phyloP scores from a whole-genome alignment of 2,797 vertebrate species.

The Cossypha dichroa region DNA sequence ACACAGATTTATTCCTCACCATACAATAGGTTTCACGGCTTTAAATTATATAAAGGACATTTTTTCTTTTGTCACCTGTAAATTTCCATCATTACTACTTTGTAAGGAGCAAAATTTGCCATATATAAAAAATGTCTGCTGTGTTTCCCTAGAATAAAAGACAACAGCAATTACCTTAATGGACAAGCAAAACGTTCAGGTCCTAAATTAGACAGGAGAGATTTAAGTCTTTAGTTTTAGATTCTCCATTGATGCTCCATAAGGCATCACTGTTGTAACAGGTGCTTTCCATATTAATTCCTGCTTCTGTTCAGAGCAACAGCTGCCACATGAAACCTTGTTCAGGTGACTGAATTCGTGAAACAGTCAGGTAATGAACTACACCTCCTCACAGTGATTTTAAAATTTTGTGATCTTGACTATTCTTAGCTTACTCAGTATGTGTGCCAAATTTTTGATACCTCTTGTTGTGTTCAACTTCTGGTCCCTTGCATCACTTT shows the following conservation, averaged over 20 bases:
- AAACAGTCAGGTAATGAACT: not conserved
- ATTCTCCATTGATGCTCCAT: not conserved
- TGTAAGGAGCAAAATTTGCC: not conserved
- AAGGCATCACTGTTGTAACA: not conserved
- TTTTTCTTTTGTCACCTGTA: not conserved
- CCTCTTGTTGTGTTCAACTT: not conserved
- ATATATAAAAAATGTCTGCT: not conserved
- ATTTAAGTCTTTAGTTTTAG: not conserved
- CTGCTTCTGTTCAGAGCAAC: not conserved
- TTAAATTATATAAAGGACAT: not conserved
- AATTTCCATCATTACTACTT: not conserved
- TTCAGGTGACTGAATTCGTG: not conserved
- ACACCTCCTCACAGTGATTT: not conserved
- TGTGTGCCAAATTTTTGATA: not conserved
- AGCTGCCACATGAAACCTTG: not conserved
- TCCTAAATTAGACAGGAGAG: not conserved
- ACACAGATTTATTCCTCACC: not conserved
- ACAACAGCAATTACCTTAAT: not conserved
- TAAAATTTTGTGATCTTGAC: not conserved
- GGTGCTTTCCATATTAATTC: not conserved
- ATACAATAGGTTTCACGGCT: not conserved
- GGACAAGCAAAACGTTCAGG: not conserved
- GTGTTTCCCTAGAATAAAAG: not conserved
- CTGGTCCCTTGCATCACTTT: not conserved
- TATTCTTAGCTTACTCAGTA: rapidly evolving